Evolutionary conservation across 2,888 invertebrate species (phyloP).

Genomic region (Eurytoma californica): DNA sequence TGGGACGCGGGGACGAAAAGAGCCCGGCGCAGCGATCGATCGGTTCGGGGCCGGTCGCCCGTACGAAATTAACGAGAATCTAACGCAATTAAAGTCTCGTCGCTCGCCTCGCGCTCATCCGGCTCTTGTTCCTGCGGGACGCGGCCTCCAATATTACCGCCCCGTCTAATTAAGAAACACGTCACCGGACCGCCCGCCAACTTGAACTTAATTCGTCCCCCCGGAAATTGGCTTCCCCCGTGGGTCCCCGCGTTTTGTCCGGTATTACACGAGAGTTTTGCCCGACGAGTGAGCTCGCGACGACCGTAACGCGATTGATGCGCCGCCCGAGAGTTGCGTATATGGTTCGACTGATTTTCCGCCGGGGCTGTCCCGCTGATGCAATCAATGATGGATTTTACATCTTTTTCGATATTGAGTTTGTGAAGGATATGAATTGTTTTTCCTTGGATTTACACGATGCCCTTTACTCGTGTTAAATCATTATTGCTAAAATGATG

Average conservation of each 20-base stretch:
- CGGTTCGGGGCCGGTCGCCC: conserved; percentile 9
- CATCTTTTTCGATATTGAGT: too few species aligned
- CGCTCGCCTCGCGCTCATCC: conserved; percentile 25
- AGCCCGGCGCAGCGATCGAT: conserved; percentile 4
- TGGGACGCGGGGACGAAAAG: neutral
- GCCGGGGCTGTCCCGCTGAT: too few species aligned
- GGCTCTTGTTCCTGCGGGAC: conserved; percentile 18
- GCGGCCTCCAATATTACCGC: neutral
- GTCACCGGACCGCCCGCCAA: conserved; percentile 28
- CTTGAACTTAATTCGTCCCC: conserved; percentile 47
- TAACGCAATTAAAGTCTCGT: conserved; percentile 59
- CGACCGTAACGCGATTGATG: conserved; percentile 3
- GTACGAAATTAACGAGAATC: conserved; percentile 57
- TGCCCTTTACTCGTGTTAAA: too few species aligned
- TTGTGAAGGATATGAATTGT: too few species aligned
- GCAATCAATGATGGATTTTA: too few species aligned
- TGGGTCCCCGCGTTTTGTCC: too few species aligned
- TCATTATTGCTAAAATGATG: too few species aligned
- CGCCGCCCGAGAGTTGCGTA: neutral
- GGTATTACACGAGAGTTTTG: too few species aligned
- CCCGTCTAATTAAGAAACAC: conserved; percentile 52
- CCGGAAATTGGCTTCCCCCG: conserved; percentile 39
- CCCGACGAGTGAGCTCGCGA: neutral
- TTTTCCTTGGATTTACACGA: too few species aligned
- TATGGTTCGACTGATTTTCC: too few species aligned